Conservation (phyloP, 1,140 invertebrate species). For the Leptopilina boulardi region DNA sequence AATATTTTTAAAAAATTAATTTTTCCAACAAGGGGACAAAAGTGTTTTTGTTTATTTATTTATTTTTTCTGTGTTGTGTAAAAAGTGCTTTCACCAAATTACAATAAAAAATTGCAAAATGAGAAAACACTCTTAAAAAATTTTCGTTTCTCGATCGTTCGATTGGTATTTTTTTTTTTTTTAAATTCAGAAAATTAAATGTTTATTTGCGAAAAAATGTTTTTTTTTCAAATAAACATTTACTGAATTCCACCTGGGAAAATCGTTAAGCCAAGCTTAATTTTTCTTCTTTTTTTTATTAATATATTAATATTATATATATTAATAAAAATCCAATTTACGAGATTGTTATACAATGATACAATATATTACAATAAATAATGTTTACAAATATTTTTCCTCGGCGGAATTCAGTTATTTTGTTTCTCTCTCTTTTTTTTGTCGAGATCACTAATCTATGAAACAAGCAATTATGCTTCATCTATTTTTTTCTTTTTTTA, state of each 20-base stretch:
- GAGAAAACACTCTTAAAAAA: neutral
- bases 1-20: too few species aligned
- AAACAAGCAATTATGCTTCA: slow-evolving; percentile 53
- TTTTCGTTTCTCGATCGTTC: slow-evolving; percentile 47
- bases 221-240: neutral
- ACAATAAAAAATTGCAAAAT: neutral
- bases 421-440: slow-evolving; percentile 55
- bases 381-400: slow-evolving; percentile 36
- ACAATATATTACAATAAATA: slow-evolving; percentile 33
- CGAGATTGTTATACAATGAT: slow-evolving; percentile 31
- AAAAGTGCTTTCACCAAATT: slow-evolving; percentile 12
- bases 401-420: slow-evolving; percentile 24
- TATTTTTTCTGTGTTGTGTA: neutral
- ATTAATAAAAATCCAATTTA: slow-evolving; percentile 29
- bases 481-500: slow-evolving; percentile 34
- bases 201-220: slow-evolving; percentile 43
- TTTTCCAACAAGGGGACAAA: neutral
- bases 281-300: neutral
- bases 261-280: neutral
- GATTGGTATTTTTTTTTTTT: slow-evolving; percentile 41
- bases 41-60: slow-evolving; percentile 4
- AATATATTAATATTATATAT: neutral
- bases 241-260: slow-evolving; percentile 18
- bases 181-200: slow-evolving; percentile 41
- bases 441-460: slow-evolving; percentile 53